Base-by-base conservation (phyloP, 2,888 invertebrate genomes). In the Torymus aiolomorphi region DNA sequence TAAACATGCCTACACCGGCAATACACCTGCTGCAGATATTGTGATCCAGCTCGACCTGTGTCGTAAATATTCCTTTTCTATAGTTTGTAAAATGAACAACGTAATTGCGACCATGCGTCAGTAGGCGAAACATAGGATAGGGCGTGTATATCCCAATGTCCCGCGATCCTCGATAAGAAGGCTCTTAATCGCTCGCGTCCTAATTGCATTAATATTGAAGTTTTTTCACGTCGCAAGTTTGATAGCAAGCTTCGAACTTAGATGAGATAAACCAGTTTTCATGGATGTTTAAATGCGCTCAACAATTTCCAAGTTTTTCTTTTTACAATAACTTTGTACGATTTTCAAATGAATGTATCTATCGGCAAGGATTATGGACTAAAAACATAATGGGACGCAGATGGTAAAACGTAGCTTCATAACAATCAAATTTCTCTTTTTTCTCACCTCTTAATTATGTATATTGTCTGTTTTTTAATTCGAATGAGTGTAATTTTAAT, bases 1-100 rank as follows among this genome's bases (percentile, higher is more conserved):
- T 1, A 59, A 57, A 73, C 42, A 42, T 20, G 71, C 62, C 71
- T 65, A 54, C 51, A 51, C 18, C 20, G 66, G 69, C 69, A 18
- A 52, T 52, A 59, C 52, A 77, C 66, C 62, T 75, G 70, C 56
- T 76, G 62, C 76, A 74, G 62, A 73, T 71, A 76, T 63, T 80
- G 80, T 80, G 80, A 80, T 77, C 74, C 69, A 78, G 63, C 31
- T 78, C 76, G 54, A 81, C 57, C 12, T 54, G 70, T 69, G 75
- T 79, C 76, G 54, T 65, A 57, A 79, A 73, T 79, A 81, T 79
- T 79, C 63, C 67, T 81, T 81, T 79, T 79, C 76, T 81, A 81
- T 79, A 82, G 81, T 82, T 74, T 78, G 31, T 79, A 81, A 42
- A 73, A 57, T 66, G 62, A 75, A 59, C n/a, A 66, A 74, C 78